Evolutionary conservation across 2,797 vertebrate species (phyloP).

Genomic region (Carcharodon carcharias): DNA sequence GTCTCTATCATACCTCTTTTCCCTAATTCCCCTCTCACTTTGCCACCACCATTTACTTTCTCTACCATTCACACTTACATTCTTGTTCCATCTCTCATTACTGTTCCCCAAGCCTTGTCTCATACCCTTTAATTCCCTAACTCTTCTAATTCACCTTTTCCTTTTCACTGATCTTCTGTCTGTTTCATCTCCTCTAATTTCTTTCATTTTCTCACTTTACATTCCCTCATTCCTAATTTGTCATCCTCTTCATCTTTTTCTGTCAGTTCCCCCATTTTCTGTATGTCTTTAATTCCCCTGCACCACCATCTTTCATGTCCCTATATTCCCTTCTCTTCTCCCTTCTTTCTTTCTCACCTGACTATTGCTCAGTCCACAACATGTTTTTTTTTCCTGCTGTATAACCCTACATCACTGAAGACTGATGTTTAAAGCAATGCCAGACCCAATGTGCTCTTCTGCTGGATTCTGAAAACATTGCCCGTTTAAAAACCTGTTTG

Average conservation of each 20-base stretch:
- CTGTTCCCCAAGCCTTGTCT: neutral
- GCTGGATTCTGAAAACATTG: too few species aligned
- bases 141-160: neutral
- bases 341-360: neutral
- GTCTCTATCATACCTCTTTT: neutral
- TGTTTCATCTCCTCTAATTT: neutral
- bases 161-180: neutral
- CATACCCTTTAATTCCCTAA: neutral
- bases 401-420: too few species aligned
- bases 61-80: neutral
- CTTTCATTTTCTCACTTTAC: neutral
- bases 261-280: neutral
- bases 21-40: neutral
- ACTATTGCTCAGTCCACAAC: neutral
- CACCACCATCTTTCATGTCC: neutral
- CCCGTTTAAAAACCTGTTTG: too few species aligned
- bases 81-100: neutral
- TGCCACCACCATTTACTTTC: neutral
- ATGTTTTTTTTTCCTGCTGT: neutral
- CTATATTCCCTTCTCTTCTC: neutral
- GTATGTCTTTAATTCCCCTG: neutral
- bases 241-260: neutral
- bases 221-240: neutral
- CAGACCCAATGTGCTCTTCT: too few species aligned
- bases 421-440: too few species aligned